Percentiles rank a stretch among this genome's conserved stretches.
These are phyloP conservation scores for Drosophila fuyamai DNA, from an alignment of 1,140 invertebrate species.

Conservation along the genomic window DNA sequence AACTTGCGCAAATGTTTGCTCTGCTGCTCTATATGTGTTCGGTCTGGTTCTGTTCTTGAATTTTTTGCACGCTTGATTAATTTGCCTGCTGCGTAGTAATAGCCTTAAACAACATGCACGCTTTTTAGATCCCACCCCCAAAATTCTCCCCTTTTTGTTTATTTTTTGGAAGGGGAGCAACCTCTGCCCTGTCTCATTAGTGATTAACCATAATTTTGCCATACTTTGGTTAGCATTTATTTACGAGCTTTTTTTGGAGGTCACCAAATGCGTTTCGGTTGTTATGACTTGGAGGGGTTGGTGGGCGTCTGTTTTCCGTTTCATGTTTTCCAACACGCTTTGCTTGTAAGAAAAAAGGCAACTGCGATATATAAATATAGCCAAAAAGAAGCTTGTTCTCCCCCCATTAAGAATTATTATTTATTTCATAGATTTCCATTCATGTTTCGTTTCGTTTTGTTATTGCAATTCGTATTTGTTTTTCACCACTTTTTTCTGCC, in stretches of 20 bases:
- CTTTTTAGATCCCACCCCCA: constrained; percentile 14
- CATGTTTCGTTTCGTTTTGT: constrained; percentile 66
- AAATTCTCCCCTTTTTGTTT: background rate
- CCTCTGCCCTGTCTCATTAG: constrained; percentile 65
- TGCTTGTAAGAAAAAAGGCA: constrained; percentile 25
- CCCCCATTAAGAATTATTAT: constrained; percentile 63
- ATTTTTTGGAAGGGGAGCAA: constrained; percentile 1
- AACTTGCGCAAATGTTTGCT: constrained; percentile 60
- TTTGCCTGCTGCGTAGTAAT: constrained; percentile 76
- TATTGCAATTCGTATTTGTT: constrained; percentile 30
- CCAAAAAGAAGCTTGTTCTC: background rate
- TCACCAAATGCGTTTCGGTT: constrained; percentile 71
- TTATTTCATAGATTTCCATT: constrained; percentile 77
- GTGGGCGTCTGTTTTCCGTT: constrained; percentile 47
- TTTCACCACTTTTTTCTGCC: constrained; percentile 20
- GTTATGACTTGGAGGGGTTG: constrained; percentile 35
- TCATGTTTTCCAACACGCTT: constrained; percentile 40
- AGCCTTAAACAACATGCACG: constrained; percentile 47
- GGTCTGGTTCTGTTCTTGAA: constrained; percentile 27
- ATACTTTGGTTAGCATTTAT: constrained; percentile 59
- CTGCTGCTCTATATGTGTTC: constrained; percentile 19
- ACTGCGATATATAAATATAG: constrained; percentile 6
- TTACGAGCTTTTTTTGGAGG: constrained; percentile 68
- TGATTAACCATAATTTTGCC: constrained; percentile 63
- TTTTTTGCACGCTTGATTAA: constrained; percentile 80